Conservation (phyloP, 2,888 invertebrate genomes). For the Agrenia bidenticulata region DNA sequence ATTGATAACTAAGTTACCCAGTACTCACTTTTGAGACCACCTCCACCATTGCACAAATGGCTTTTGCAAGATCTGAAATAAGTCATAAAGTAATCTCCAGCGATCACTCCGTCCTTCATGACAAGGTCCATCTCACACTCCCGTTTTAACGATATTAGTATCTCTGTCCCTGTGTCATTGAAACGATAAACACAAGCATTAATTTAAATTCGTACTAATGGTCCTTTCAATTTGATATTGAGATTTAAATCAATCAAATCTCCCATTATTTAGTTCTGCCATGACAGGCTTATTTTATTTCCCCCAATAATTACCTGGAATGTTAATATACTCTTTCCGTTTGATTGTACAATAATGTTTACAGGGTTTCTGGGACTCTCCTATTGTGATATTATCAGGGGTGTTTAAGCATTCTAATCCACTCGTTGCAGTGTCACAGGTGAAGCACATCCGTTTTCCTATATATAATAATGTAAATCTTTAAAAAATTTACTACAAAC, state of each 20-base stretch:
- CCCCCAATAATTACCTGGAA: constrained; percentile 21
- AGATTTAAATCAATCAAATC: too few relatives aligned
- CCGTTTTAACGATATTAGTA: constrained; percentile 28
- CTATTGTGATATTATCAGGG: constrained; percentile 42
- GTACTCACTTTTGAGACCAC: constrained; percentile 37
- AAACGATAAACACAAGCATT: neutral
- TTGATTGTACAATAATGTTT: constrained; percentile 41
- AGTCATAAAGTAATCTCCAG: constrained; percentile 27
- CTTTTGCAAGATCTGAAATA: constrained; percentile 41
- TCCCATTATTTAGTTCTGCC: neutral
- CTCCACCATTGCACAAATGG: constrained; percentile 39
- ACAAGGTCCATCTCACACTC: constrained; percentile 34
- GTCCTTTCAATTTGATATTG: neutral
- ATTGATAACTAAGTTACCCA: too few relatives aligned
- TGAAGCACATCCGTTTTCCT: constrained; percentile 17
- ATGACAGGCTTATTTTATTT: neutral
- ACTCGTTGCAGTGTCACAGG: constrained; percentile 34
- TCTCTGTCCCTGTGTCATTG: neutral
- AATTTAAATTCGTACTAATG: neutral
- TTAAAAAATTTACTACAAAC: too few relatives aligned
- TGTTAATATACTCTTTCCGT: constrained; percentile 24
- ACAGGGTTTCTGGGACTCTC: constrained; percentile 30
- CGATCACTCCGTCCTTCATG: constrained; percentile 30
- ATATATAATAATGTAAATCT: too few relatives aligned
- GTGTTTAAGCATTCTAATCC: constrained; percentile 30